These are phyloP conservation scores for Pogonocichla stellata DNA, from an alignment of 2,113 vertebrate species.

Conservation along the genomic window DNA sequence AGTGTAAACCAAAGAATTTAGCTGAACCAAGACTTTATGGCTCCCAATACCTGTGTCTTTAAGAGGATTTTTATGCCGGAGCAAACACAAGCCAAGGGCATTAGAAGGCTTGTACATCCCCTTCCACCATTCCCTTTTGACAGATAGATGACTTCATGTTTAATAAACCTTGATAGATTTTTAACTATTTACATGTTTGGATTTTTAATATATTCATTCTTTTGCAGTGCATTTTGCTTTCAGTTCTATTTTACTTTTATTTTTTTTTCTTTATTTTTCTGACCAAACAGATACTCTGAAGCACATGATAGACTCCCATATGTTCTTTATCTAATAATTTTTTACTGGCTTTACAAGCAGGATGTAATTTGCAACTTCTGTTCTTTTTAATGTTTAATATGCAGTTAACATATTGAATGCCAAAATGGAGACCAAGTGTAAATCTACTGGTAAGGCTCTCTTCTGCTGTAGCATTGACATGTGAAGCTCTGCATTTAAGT, in stretches of 20 bases:
- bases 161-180: neutral
- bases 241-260: neutral
- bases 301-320: neutral
- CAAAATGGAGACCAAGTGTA: neutral
- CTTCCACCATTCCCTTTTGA: neutral
- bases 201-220: neutral
- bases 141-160: neutral
- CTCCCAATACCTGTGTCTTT: fast-evolving
- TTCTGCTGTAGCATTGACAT: neutral
- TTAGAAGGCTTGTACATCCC: neutral
- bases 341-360: neutral
- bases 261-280: neutral
- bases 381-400: neutral
- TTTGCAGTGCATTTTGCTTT: neutral
- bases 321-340: neutral
- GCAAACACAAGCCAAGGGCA: neutral
- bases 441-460: neutral
- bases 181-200: neutral
- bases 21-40: neutral
- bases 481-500: neutral
- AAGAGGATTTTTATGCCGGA: neutral
- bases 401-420: neutral
- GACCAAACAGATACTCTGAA: neutral
- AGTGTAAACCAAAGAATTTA: neutral
- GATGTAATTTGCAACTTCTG: neutral